Evolutionary conservation across 2,113 vertebrate species (phyloP), one percentile per base, ranked within the genome.

Genomic region (Motacilla alba): DNA sequence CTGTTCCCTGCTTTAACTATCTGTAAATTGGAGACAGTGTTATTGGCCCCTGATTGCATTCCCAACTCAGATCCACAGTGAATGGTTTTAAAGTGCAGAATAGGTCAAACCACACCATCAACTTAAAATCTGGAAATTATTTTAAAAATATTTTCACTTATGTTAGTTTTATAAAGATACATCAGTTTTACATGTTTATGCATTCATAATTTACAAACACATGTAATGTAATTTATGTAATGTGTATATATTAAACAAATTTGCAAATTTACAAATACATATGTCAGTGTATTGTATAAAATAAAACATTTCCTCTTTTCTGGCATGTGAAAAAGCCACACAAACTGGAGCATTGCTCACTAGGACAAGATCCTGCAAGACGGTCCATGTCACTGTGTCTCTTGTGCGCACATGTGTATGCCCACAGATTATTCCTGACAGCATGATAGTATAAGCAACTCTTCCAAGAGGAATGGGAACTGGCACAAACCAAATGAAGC

Each of bases 321-420:
- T 33, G 49, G 41, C 21, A 10, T 53, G 28, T 66, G 93, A 63
- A 89, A 89, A 84, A 95, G 52, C 41, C 53, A 62, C 41, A 76
- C 28, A 73, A 87, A 87, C 18, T 30, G 75, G 44, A 93, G 39
- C 1, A 0, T 24, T 83, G 60, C 59, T 81, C 55, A 43, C n/a
- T 31, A 60, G 46, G 74, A 89, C 5, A 5, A 37, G 23, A 79
- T 79, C 49, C 78, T 6, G 0, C 93, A 94, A 89, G 91, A 85
- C 85, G 84, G 87, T 67, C 89, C 78, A 20, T 91, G 74, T 93
- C 93, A 94, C 66, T 50, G 37, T 23, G 15, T 64, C 58, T 82
- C n/a, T 76, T 62, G 9, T 0, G 3, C 0, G 0, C 26, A 68
- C 70, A 67, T 11, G 18, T 53, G 26, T 47, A 19, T 76, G 49